Evolutionary conservation across 2,888 invertebrate genomes (phyloP), one percentile per base, ranked within the genome.

Genomic region (Limnephilus marmoratus): DNA sequence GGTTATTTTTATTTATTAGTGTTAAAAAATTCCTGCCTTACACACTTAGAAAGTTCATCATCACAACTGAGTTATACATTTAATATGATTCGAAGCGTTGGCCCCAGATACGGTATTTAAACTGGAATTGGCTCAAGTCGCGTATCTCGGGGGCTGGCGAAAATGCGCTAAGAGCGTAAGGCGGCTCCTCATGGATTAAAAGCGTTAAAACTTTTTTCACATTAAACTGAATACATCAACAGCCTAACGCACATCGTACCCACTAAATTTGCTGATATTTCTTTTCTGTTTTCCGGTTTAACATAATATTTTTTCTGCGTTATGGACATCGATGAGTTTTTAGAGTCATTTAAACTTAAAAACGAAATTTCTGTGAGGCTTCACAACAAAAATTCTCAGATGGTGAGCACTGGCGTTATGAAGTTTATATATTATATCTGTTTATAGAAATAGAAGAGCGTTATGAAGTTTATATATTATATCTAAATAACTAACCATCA

Each of bases 191-290:
- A 15, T 86, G 68, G 24, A 86, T 24, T 41, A 45, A 86, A 49
- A 49, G 24, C 86, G 31, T 45, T 85, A 45, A 85, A 85, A 45
- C n/a, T 41, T 49, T 86, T 29, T 86, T 86, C 86, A 41, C 83
- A 41, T 83, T 24, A 83, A 83, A 34, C 82, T 82, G 34, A 82
- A 82, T 83, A 31, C 15, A 83, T 68, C 68, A 68, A 68, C 68
- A 18, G 68, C 68, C 24, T 24, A 18, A 83, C 2, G 37, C 83
- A 83, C 24, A 68, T 2, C 68, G 68, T 68, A 68, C 24, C 34
- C 2, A 37, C 37, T 83, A 83, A 83, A 37, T 37, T 37, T 24
- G 24, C 15, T 37, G 37, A 83, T 37, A 24, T 37, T n/a, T 83
- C 37, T 83, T 37, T 83, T 83, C 37, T 31, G 83, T 83, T 53